Percentiles rank a stretch among this genome's conserved stretches.
phyloP scores from a whole-genome alignment of 2,797 vertebrate species.

The Anisognathus igniventris region DNA sequence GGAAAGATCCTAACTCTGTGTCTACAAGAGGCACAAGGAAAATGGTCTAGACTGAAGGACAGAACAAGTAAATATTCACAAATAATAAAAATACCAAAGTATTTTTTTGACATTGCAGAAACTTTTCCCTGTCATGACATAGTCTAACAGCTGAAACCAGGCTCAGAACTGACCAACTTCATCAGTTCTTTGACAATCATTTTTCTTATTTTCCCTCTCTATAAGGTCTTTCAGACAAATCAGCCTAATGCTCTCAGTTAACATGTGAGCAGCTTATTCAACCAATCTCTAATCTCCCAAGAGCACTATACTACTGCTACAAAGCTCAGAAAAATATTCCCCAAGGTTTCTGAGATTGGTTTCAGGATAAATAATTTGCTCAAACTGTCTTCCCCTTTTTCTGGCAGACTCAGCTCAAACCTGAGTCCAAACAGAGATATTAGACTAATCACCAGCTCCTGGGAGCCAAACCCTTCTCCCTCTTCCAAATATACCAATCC shows the following conservation, averaged over 20 bases:
- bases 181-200: neutral
- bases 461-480: neutral
- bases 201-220: neutral
- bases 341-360: neutral
- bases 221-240: neutral
- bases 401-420: neutral
- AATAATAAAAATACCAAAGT: neutral
- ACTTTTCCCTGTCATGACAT: neutral
- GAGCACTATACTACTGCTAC: neutral
- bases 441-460: neutral
- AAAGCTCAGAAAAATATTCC: neutral
- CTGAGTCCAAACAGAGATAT: neutral
- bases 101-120: neutral
- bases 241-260: neutral
- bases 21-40: neutral
- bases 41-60: neutral
- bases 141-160: neutral
- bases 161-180: neutral
- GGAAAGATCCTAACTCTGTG: neutral
- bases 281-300: neutral
- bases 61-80: neutral
- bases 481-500: neutral
- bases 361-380: constrained; percentile 1
- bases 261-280: neutral
- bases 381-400: neutral